Percentiles rank a stretch among this genome's conserved stretches.
Conservation (phyloP, 2,888 invertebrate species). For the Drosophila mettleri region DNA sequence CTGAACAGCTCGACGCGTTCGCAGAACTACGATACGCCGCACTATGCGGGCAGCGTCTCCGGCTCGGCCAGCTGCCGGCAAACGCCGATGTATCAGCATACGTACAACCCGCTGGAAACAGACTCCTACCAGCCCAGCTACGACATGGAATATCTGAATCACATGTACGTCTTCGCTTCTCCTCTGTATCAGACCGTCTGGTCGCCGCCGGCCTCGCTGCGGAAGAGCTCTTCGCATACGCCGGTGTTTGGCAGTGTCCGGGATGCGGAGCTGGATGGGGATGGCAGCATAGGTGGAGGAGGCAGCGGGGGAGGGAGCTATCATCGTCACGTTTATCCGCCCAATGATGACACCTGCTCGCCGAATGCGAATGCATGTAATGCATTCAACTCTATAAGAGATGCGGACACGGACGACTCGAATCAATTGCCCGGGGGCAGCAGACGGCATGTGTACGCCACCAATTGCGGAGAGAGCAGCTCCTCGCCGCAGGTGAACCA, state of each 20-base stretch:
- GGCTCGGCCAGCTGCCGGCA: slow-evolving; percentile 85
- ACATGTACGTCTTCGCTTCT: slow-evolving; percentile 85
- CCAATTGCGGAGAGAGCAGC: slow-evolving; percentile 84
- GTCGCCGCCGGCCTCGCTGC: slow-evolving; percentile 84
- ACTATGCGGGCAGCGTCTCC: slow-evolving; percentile 79
- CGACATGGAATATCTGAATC: slow-evolving; percentile 84
- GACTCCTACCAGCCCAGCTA: slow-evolving; percentile 85
- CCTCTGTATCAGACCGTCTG: slow-evolving; percentile 85
- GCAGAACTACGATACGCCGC: slow-evolving; percentile 83
- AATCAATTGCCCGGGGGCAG: slow-evolving; percentile 79
- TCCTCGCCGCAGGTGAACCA: slow-evolving; percentile 83
- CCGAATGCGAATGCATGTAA: slow-evolving; percentile 83
- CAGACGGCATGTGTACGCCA: slow-evolving; percentile 83
- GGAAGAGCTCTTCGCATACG: slow-evolving; percentile 84
- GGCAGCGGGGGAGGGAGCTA: slow-evolving; percentile 76
- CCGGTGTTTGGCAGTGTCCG: slow-evolving; percentile 84
- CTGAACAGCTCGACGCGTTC: slow-evolving; percentile 82
- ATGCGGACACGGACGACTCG: slow-evolving; percentile 84
- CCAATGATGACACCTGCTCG: slow-evolving; percentile 84
- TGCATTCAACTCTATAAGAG: slow-evolving; percentile 84
- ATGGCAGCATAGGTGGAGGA: slow-evolving; percentile 70
- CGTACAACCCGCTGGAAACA: slow-evolving; percentile 85
- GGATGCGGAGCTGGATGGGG: slow-evolving; percentile 83
- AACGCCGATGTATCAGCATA: slow-evolving; percentile 85
- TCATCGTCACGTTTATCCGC: slow-evolving; percentile 84